phyloP scores from a whole-genome alignment of 2,888 invertebrate genomes.

The Mycalesis mineus region DNA sequence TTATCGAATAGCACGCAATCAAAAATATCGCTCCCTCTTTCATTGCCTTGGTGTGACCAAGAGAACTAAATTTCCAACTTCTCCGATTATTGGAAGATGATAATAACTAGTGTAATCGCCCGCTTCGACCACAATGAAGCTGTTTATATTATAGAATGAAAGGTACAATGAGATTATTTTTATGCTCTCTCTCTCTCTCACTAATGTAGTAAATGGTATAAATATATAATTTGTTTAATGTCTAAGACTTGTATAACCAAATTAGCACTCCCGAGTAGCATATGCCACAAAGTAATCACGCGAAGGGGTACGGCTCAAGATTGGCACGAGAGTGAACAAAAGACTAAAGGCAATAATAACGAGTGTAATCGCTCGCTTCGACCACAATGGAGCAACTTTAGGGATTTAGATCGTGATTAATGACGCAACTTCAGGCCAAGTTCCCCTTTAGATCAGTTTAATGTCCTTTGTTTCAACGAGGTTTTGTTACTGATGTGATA shows the following conservation, averaged over 20 bases:
- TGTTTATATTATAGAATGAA: no score
- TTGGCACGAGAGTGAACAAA: conserved; percentile 7
- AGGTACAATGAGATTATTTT: no score
- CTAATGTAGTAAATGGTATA: no score
- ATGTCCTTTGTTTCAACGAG: conserved; percentile 18
- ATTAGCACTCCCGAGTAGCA: background rate
- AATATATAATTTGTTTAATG: no score
- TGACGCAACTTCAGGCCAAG: conserved; percentile 19
- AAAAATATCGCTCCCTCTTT: no score
- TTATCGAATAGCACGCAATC: no score
- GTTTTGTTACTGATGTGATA: conserved; percentile 7
- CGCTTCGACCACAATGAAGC: conserved; percentile 19
- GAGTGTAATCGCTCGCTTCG: conserved; percentile 12
- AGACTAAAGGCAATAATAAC: conserved; percentile 16
- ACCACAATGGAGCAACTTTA: conserved; percentile 24
- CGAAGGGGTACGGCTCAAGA: background rate
- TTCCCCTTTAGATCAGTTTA: conserved; percentile 18
- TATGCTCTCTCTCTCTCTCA: no score
- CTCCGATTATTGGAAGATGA: no score
- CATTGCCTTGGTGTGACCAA: no score
- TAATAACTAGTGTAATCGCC: conserved; percentile 14
- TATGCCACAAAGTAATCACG: background rate
- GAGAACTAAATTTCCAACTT: no score
- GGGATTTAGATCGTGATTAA: conserved; percentile 24
- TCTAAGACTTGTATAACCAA: no score